These are phyloP conservation scores for Cataglyphis albicans DNA, from an alignment of 2,888 invertebrate genomes.

Conservation along the genomic window DNA sequence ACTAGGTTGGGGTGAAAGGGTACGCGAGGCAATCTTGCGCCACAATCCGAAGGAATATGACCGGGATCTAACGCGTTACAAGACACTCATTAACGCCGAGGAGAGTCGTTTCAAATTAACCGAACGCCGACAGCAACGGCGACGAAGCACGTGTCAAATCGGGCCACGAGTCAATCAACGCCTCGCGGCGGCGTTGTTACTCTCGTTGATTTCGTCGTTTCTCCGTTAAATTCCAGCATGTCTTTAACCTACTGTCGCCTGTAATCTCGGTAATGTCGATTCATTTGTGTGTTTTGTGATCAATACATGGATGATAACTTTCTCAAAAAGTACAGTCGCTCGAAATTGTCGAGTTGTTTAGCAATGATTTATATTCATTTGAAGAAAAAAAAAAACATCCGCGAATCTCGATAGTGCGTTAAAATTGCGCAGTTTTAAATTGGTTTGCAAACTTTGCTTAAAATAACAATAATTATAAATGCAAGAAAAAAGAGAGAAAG, in stretches of 20 bases:
- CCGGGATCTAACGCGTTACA: conserved; percentile 50
- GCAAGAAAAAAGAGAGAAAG: too few species aligned
- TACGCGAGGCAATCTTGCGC: conserved; percentile 26
- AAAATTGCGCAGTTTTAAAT: conserved; percentile 16
- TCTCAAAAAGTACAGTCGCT: conserved; percentile 11
- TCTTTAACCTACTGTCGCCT: conserved; percentile 9
- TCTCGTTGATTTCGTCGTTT: conserved; percentile 33
- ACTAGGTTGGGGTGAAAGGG: conserved; percentile 60
- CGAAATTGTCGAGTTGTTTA: not conserved
- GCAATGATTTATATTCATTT: not conserved
- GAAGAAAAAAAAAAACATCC: not conserved
- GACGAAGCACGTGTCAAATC: conserved; percentile 66
- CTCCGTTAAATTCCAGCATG: conserved; percentile 34
- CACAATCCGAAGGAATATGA: conserved; percentile 36
- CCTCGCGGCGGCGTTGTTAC: conserved; percentile 63
- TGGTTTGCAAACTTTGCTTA: not conserved
- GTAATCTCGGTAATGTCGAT: conserved; percentile 37
- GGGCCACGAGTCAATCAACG: conserved; percentile 73
- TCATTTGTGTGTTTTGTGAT: conserved; percentile 32
- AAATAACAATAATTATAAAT: not conserved
- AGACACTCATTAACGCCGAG: conserved; percentile 72
- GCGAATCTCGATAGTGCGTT: not conserved
- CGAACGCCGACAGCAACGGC: conserved; percentile 57
- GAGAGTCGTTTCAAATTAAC: conserved; percentile 77
- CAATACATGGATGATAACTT: not conserved